Evolutionary conservation across 2,888 invertebrate genomes (phyloP).

Genomic region (Lymantria monacha): DNA sequence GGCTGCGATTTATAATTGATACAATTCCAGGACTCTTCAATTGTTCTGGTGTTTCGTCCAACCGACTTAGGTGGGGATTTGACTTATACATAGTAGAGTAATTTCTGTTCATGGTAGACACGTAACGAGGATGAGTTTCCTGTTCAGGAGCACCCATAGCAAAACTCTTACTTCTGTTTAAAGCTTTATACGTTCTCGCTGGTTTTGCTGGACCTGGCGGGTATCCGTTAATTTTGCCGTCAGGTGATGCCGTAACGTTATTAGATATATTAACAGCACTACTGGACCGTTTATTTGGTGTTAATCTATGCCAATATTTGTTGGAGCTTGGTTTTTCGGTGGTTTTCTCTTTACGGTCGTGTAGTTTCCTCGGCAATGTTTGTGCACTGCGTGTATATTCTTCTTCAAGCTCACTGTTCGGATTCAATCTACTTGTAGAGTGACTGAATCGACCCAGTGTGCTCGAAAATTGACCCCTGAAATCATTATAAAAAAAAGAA

Average conservation of each 20-base stretch:
- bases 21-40: slow-evolving; percentile 93
- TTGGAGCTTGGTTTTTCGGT: slow-evolving; percentile 69
- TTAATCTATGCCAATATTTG: slow-evolving; percentile 75
- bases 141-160: slow-evolving; percentile 87
- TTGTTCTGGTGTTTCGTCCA: slow-evolving; percentile 87
- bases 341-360: slow-evolving; percentile 74
- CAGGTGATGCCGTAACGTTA: slow-evolving; percentile 56
- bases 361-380: slow-evolving; percentile 88
- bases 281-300: slow-evolving; percentile 79
- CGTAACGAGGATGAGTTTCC: slow-evolving; percentile 73
- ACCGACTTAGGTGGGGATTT: slow-evolving; percentile 87
- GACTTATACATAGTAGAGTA: slow-evolving; percentile 87
- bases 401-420: slow-evolving; percentile 77
- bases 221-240: slow-evolving; percentile 70
- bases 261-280: slow-evolving; percentile 86
- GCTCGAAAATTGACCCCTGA: slow-evolving; percentile 86
- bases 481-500: slow-evolving; percentile 57
- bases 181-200: slow-evolving; percentile 88
- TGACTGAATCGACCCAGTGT: slow-evolving; percentile 92
- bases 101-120: slow-evolving; percentile 73
- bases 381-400: slow-evolving; percentile 85
- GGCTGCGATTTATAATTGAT: slow-evolving; percentile 92
- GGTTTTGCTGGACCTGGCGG: slow-evolving; percentile 88
- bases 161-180: slow-evolving; percentile 92
- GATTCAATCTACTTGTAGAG: slow-evolving; percentile 87